Conservation (phyloP, 2,113 vertebrate species). For the Neolamprologus tretocephalus region DNA sequence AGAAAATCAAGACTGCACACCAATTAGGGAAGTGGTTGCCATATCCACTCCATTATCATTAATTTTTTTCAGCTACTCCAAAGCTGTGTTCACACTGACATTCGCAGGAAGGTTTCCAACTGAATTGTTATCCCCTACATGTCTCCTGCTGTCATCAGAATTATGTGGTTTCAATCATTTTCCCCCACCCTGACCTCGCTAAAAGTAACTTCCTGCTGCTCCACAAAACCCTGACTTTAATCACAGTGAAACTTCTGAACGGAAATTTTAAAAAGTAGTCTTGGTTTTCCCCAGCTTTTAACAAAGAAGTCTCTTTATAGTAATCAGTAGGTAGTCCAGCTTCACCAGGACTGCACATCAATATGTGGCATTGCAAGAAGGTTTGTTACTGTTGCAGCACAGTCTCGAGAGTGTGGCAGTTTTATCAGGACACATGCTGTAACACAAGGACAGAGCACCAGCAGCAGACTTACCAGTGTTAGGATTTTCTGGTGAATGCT, state of each 20-base stretch:
- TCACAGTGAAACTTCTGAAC: not conserved
- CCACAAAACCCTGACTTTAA: not conserved
- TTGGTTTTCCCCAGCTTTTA: not conserved
- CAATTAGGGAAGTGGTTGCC: not conserved
- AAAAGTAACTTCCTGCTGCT: slow-evolving; percentile 10
- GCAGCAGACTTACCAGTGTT: not conserved
- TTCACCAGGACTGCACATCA: not conserved
- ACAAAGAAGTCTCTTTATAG: not conserved
- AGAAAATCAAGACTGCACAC: not conserved
- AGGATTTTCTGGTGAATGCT: not conserved
- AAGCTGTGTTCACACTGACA: not conserved
- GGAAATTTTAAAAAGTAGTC: not conserved
- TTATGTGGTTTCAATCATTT: not conserved
- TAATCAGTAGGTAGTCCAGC: not conserved
- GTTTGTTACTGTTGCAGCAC: not conserved
- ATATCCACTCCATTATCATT: not conserved
- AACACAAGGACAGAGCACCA: not conserved
- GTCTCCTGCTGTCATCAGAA: not conserved
- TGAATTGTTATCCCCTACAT: not conserved
- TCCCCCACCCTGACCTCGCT: not conserved
- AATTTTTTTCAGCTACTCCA: not conserved
- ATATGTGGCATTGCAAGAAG: not conserved
- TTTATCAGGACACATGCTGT: not conserved
- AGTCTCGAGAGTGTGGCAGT: not conserved
- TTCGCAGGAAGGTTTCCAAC: not conserved